Evolutionary conservation across 2,113 vertebrate genomes (phyloP).

Genomic region (Colossoma macropomum): DNA sequence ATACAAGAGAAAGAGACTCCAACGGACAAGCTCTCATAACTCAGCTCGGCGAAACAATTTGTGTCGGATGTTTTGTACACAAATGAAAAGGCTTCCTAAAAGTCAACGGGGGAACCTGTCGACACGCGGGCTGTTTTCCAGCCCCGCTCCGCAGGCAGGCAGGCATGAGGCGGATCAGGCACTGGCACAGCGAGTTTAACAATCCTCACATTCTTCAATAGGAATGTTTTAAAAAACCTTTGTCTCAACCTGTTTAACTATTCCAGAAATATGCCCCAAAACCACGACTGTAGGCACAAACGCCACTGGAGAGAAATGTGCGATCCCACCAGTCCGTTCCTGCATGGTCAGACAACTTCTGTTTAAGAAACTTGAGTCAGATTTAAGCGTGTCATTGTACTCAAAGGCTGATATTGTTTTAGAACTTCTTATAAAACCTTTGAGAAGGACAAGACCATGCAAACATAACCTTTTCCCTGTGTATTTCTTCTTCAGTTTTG

Average conservation of each 20-base stretch:
- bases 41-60: slow-evolving; percentile 49
- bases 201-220: slow-evolving; percentile 68
- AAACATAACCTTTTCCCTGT: slow-evolving; percentile 7
- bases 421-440: not conserved
- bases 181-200: slow-evolving; percentile 62
- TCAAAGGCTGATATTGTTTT: not conserved
- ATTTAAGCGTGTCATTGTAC: not conserved
- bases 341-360: slow-evolving; percentile 11
- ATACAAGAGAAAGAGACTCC: slow-evolving; percentile 48
- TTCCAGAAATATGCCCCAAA: slow-evolving; percentile 65
- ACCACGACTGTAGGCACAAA: slow-evolving; percentile 45
- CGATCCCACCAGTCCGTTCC: slow-evolving; percentile 20
- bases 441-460: not conserved
- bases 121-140: slow-evolving; percentile 46
- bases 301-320: slow-evolving; percentile 16
- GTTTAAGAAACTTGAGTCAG: not conserved
- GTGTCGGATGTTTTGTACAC: slow-evolving; percentile 60
- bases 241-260: slow-evolving; percentile 79
- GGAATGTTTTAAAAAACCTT: slow-evolving; percentile 74
- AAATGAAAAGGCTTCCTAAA: slow-evolving; percentile 51
- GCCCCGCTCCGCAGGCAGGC: slow-evolving; percentile 21
- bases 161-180: slow-evolving; percentile 55
- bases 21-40: slow-evolving; percentile 46
- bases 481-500: not conserved
- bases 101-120: slow-evolving; percentile 46